phyloP scores from a whole-genome alignment of 2,113 vertebrate genomes.

The Prolemur simus region DNA sequence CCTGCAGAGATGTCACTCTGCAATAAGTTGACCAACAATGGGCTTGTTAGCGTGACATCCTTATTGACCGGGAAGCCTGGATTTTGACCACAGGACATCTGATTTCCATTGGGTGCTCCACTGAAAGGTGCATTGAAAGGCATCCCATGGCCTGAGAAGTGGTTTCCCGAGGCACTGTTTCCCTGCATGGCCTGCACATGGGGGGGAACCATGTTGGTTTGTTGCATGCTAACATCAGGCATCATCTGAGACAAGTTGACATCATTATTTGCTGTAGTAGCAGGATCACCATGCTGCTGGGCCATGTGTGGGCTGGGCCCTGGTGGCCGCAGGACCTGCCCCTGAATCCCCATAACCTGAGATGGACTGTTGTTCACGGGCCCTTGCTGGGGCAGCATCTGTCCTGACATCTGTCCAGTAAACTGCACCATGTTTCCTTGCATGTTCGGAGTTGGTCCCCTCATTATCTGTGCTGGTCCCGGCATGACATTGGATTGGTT shows the following conservation, averaged over 20 bases:
- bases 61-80: constrained; percentile 95
- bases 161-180: constrained; percentile 84
- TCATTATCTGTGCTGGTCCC: constrained; percentile 94
- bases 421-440: constrained; percentile 95
- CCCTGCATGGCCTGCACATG: constrained; percentile 97
- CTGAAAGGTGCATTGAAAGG: constrained; percentile 88
- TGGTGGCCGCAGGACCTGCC: constrained; percentile 91
- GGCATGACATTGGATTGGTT: constrained; percentile 92
- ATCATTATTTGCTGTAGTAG: constrained; percentile 82
- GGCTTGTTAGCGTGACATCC: constrained; percentile 97
- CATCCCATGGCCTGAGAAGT: constrained; percentile 94
- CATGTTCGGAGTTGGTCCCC: constrained; percentile 94
- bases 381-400: constrained; percentile 91
- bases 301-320: constrained; percentile 89
- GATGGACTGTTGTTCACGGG: constrained; percentile 91
- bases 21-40: constrained; percentile 95
- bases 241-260: constrained; percentile 93
- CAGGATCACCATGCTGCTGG: constrained; percentile 90
- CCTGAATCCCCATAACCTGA: constrained; percentile 95
- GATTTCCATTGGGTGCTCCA: constrained; percentile 87
- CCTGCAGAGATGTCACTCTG: constrained; percentile 98
- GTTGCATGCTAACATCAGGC: constrained; percentile 94
- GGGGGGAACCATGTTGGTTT: constrained; percentile 93
- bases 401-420: constrained; percentile 90
- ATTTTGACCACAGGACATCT: constrained; percentile 93